These are phyloP conservation scores for Pitta sordida DNA, from an alignment of 2,113 vertebrate genomes.

Conservation along the genomic window DNA sequence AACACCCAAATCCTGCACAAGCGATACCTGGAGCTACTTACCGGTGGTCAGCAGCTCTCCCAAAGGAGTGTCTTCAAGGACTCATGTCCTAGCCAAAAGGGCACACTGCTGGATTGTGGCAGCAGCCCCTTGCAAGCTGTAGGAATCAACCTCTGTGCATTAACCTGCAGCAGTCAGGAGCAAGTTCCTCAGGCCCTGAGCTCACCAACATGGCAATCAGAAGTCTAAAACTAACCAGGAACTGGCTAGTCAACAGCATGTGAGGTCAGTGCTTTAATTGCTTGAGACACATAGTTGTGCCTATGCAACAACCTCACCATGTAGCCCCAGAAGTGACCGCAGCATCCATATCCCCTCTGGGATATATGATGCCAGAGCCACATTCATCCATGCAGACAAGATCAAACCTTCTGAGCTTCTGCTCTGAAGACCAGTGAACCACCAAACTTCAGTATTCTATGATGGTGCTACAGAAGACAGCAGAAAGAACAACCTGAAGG, in stretches of 20 bases:
- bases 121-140: background rate
- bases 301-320: background rate
- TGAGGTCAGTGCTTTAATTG: background rate
- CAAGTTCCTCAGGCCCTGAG: background rate
- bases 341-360: background rate
- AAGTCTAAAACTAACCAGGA: background rate
- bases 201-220: background rate
- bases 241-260: background rate
- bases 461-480: background rate
- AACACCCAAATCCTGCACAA: background rate
- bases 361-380: background rate
- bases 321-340: background rate
- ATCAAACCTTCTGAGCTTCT: background rate
- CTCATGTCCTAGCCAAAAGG: background rate
- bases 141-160: background rate
- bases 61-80: background rate
- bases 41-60: background rate
- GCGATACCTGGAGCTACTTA: background rate
- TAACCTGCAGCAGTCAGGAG: background rate
- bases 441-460: background rate
- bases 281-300: background rate
- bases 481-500: background rate
- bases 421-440: background rate
- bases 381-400: accelerated
- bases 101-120: background rate